A percentile compares a stretch with the other conserved stretches of the same genome.
Conservation (phyloP, 2,888 invertebrate species). For the Mimumesa dahlbomi region DNA sequence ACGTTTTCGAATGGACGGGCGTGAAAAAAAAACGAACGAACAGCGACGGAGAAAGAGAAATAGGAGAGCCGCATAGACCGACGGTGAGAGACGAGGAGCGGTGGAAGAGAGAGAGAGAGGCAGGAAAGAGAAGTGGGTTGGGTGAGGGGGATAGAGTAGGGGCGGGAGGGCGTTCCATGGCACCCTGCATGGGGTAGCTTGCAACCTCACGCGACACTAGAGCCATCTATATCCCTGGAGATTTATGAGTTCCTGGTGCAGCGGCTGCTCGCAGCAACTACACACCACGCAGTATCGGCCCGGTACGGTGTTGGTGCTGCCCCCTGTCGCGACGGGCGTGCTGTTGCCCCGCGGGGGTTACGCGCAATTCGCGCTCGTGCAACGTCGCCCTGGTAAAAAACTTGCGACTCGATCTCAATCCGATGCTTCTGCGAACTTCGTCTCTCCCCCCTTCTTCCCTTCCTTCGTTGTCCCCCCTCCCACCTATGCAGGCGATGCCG, state of each 20-base stretch:
- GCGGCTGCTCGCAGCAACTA: constrained; percentile 77
- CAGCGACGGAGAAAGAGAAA: not conserved
- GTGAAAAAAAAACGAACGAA: constrained; percentile 10
- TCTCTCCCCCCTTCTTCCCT: constrained; percentile 1
- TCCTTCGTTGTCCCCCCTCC: not conserved
- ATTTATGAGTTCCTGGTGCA: constrained; percentile 79
- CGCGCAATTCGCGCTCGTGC: constrained; percentile 79
- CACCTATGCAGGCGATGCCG: too few relatives aligned
- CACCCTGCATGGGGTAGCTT: constrained; percentile 80
- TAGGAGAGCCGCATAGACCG: constrained; percentile 2
- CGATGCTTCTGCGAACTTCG: constrained; percentile 59
- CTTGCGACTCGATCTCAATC: constrained; percentile 77
- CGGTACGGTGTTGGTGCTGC: constrained; percentile 70
- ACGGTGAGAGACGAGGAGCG: constrained; percentile 14
- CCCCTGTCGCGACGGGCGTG: constrained; percentile 78
- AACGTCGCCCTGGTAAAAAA: constrained; percentile 74
- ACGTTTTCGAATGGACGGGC: constrained; percentile 54
- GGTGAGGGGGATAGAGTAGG: constrained; percentile 65
- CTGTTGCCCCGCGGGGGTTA: constrained; percentile 80
- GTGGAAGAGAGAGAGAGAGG: constrained; percentile 43
- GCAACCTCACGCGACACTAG: constrained; percentile 79
- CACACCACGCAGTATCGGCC: constrained; percentile 73
- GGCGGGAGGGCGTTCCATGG: constrained; percentile 75
- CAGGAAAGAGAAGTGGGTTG: constrained; percentile 62
- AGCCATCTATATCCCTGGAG: constrained; percentile 80